Evolutionary conservation across 2,888 invertebrate species (phyloP).

Genomic region (Meiosimyza decipiens): DNA sequence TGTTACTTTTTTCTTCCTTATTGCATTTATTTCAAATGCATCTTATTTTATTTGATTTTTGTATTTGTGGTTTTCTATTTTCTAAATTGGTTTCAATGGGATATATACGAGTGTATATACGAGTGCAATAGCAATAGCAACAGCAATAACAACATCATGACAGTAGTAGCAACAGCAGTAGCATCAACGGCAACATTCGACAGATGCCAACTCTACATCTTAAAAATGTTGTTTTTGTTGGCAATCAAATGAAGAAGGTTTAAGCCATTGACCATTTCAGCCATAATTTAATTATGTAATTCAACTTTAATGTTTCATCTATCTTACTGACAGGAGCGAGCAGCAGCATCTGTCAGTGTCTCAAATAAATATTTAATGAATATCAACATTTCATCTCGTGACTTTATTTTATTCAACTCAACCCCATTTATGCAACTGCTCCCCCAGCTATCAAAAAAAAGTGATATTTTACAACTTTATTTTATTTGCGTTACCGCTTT

Average conservation of each 20-base stretch:
- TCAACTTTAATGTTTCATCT: neutral
- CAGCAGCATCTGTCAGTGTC: neutral
- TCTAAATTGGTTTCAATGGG: conserved; percentile 15
- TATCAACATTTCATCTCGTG: neutral
- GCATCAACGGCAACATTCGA: neutral
- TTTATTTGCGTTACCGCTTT: no score
- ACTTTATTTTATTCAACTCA: neutral
- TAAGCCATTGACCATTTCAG: neutral
- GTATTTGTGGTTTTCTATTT: conserved; percentile 23
- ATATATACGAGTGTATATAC: neutral
- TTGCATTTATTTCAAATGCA: neutral
- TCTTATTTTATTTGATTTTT: neutral
- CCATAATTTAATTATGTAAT: conserved; percentile 20
- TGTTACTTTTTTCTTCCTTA: neutral
- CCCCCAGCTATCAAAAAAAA: neutral
- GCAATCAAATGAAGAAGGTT: neutral
- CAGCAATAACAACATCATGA: neutral
- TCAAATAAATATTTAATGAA: conserved; percentile 10
- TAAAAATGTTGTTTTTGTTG: neutral
- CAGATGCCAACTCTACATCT: neutral
- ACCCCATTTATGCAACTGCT: neutral
- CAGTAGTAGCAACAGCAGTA: neutral
- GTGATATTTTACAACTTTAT: no score
- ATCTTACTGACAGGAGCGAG: neutral
- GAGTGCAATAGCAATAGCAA: neutral